Percentiles rank a stretch among this genome's conserved stretches.
phyloP scores from a whole-genome alignment of 2,113 vertebrate species.

The Entomyzon cyanotis region DNA sequence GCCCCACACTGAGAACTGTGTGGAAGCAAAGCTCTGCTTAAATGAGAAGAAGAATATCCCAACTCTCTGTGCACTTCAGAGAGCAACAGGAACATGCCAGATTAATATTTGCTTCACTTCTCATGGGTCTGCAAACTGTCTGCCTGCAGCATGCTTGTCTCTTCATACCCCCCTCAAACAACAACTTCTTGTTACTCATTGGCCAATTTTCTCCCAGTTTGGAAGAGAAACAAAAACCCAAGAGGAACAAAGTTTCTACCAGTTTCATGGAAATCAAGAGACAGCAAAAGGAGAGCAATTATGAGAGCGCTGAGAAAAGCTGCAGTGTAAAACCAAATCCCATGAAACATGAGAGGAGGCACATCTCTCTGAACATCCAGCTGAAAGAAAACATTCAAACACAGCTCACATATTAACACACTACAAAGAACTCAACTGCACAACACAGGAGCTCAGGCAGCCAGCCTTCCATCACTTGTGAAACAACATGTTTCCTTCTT shows the following conservation, averaged over 20 bases:
- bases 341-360: not conserved
- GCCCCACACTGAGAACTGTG: fast-evolving
- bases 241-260: conserved; percentile 5
- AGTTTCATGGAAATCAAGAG: not conserved
- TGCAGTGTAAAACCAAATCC: not conserved
- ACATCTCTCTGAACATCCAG: not conserved
- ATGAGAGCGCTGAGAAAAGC: not conserved
- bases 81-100: not conserved
- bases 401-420: not conserved
- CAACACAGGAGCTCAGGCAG: not conserved
- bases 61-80: not conserved
- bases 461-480: not conserved
- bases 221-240: not conserved
- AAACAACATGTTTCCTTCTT: not conserved
- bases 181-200: not conserved
- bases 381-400: not conserved
- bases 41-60: not conserved
- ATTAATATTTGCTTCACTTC: not conserved
- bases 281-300: conserved; percentile 5
- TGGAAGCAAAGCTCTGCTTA: not conserved
- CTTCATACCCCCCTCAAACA: not conserved
- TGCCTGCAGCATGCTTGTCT: not conserved
- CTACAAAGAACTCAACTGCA: not conserved
- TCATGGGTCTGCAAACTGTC: not conserved
- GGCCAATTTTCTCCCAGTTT: not conserved